A percentile compares a stretch with the other conserved stretches of the same genome.
These are phyloP conservation scores for Laterallus jamaicensis DNA, from an alignment of 2,113 vertebrate species.

Conservation along the genomic window DNA sequence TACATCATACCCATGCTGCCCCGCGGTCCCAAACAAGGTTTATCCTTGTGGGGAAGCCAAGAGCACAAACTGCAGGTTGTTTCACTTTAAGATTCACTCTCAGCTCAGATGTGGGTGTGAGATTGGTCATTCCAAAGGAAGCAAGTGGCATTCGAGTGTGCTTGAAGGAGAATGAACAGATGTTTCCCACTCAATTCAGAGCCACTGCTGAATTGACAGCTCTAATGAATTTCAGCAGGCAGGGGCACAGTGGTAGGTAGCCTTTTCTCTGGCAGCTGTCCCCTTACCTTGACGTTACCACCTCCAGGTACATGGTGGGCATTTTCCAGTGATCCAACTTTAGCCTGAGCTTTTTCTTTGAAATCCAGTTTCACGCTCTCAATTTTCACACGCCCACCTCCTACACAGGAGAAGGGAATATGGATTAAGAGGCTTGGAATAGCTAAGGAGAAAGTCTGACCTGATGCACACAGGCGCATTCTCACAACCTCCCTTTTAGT, in stretches of 20 bases:
- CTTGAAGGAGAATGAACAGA: not conserved
- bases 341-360: constrained; percentile 98
- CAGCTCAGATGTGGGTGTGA: not conserved
- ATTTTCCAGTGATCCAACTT: constrained; percentile 96
- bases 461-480: fast-evolving
- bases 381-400: constrained; percentile 94
- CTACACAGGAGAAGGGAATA: constrained; percentile 67
- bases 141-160: not conserved
- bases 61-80: not conserved
- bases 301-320: constrained; percentile 91
- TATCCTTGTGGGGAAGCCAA: not conserved
- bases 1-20: not conserved
- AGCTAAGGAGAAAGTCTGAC: not conserved
- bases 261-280: not conserved
- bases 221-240: not conserved
- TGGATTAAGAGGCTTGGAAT: not conserved
- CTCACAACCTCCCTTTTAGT: not conserved
- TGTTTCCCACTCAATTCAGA: not conserved
- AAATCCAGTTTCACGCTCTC: constrained; percentile 97
- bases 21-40: not conserved
- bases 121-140: not conserved
- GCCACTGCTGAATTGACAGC: not conserved
- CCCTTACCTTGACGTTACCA: constrained; percentile 87
- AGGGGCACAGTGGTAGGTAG: not conserved
- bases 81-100: not conserved